Evolutionary conservation across 1,140 invertebrate genomes (phyloP).

Genomic region (Lysiphlebus fabarum): DNA sequence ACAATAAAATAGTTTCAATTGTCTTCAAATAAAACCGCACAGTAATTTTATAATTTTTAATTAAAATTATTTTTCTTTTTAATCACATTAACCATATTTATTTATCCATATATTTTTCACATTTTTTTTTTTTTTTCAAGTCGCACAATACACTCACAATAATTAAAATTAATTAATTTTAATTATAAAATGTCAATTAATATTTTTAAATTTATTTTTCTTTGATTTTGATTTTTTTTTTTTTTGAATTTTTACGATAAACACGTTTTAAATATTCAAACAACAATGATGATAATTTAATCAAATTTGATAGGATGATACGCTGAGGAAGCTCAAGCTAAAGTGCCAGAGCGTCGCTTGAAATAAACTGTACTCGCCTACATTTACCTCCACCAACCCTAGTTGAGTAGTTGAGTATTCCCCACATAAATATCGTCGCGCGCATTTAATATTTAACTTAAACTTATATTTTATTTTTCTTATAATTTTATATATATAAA

Average conservation of each 20-base stretch:
- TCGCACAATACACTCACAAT: conserved; percentile 11
- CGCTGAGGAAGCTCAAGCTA: conserved; percentile 50
- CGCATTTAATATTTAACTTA: background rate
- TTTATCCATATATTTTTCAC: background rate
- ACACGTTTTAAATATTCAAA: conserved; percentile 27
- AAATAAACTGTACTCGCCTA: conserved; percentile 53
- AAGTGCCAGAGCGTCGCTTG: conserved; percentile 52
- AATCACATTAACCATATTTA: too few species aligned
- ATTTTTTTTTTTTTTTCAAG: too few species aligned
- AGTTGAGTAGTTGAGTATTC: conserved; percentile 33
- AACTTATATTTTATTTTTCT: background rate
- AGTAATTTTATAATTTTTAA: too few species aligned
- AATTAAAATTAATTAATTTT: conserved; percentile 10
- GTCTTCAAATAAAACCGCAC: too few species aligned
- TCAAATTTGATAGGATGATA: conserved; percentile 34
- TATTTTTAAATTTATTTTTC: too few species aligned
- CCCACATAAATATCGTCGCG: conserved; percentile 29
- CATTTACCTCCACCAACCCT: conserved; percentile 44
- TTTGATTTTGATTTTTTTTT: too few species aligned
- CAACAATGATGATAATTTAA: conserved; percentile 33
- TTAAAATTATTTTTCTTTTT: too few species aligned
- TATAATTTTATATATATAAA: background rate
- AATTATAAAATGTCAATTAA: too few species aligned
- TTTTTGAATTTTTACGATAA: too few species aligned
- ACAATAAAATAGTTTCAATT: too few species aligned